Conservation (phyloP, 2,113 vertebrate species). For the Tiliqua scincoides region DNA sequence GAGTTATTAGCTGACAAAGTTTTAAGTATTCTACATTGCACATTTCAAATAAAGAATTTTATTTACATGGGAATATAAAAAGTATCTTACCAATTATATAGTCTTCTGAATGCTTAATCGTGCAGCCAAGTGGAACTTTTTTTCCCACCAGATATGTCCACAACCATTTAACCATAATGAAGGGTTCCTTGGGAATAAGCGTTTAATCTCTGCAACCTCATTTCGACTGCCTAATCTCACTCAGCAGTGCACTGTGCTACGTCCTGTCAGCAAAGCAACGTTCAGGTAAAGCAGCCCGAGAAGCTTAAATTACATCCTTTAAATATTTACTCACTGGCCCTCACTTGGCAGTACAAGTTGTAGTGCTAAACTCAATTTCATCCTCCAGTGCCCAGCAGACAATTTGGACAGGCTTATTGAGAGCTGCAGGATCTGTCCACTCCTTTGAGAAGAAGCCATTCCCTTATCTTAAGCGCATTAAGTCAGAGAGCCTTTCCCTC, state of each 20-base stretch:
- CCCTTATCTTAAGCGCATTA: constrained; percentile 57
- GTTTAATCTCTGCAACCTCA: constrained; percentile 48
- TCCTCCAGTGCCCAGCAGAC: constrained; percentile 76
- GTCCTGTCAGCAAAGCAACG: constrained; percentile 59
- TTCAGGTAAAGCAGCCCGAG: constrained; percentile 52
- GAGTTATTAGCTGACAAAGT: constrained; percentile 58
- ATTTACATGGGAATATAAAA: constrained; percentile 67
- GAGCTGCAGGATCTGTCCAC: constrained; percentile 50
- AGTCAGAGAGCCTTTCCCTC: constrained; percentile 36
- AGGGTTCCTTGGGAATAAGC: constrained; percentile 35
- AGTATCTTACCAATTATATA: constrained; percentile 53
- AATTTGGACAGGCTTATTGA: constrained; percentile 82
- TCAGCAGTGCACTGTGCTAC: constrained; percentile 43
- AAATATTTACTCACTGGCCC: constrained; percentile 62
- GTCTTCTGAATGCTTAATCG: constrained; percentile 55
- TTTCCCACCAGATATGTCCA: constrained; percentile 37
- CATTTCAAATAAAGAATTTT: constrained; percentile 64
- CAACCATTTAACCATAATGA: constrained; percentile 34
- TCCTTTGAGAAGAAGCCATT: constrained; percentile 56
- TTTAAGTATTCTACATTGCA: constrained; percentile 58
- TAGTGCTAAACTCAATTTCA: constrained; percentile 85
- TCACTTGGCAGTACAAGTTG: constrained; percentile 59
- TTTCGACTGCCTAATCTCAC: constrained; percentile 49
- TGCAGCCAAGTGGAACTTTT: constrained; percentile 50
- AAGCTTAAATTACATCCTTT: constrained; percentile 55